A percentile compares a stretch with the other conserved stretches of the same genome.
These are phyloP conservation scores for Zeuzera pyrina DNA, from an alignment of 2,888 invertebrate species.

Conservation along the genomic window DNA sequence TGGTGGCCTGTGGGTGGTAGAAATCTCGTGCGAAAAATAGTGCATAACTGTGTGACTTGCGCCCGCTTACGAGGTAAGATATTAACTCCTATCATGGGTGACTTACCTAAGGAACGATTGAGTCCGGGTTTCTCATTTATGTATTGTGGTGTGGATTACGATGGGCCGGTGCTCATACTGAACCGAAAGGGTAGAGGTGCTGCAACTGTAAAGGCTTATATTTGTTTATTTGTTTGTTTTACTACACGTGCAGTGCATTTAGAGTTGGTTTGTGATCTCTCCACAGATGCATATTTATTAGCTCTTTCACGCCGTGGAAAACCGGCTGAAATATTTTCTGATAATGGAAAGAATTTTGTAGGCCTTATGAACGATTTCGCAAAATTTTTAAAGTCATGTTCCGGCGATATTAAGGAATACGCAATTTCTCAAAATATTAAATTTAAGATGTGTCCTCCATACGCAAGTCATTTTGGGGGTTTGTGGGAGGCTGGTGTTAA, in stretches of 20 bases:
- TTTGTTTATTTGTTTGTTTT: constrained; percentile 13
- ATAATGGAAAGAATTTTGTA: constrained; percentile 12
- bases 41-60: not conserved
- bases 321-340: constrained; percentile 17
- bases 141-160: constrained; percentile 9
- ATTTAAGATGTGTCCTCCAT: not conserved
- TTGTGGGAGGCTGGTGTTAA: constrained; percentile 11
- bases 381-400: not conserved
- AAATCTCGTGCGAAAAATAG: not conserved
- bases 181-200: constrained; percentile 9
- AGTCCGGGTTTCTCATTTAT: constrained; percentile 3
- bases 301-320: constrained; percentile 17
- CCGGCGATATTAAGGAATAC: not conserved
- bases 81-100: constrained; percentile 11
- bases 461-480: not conserved
- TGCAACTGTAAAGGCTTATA: constrained; percentile 6
- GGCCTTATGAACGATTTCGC: not conserved
- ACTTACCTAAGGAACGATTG: constrained; percentile 10
- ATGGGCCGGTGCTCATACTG: constrained; percentile 9
- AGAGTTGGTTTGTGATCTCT: constrained; percentile 15
- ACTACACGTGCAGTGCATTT: constrained; percentile 16
- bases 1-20: constrained; percentile 1
- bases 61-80: not conserved
- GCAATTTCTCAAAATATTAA: not conserved
- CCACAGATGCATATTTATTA: constrained; percentile 13